phyloP scores from a whole-genome alignment of 2,888 invertebrate species.

The Paralinhomoeus sp. region DNA sequence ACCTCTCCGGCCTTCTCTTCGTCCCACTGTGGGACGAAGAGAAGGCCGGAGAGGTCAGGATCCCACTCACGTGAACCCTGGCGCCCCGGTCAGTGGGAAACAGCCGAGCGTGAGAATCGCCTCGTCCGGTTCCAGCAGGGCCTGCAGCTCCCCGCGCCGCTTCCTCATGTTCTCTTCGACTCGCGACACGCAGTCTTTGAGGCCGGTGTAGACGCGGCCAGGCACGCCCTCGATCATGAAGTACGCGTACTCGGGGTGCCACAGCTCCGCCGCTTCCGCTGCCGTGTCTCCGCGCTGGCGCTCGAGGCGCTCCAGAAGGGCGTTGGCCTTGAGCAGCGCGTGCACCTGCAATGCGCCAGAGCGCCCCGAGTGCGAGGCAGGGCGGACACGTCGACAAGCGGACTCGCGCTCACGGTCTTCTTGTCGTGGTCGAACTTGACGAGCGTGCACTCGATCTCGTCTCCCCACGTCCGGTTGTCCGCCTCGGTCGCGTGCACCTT shows the following conservation, averaged over 20 bases:
- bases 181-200: conserved; percentile 77
- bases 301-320: too few species aligned
- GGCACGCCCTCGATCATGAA: conserved; percentile 97
- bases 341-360: too few species aligned
- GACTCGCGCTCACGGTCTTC: too few species aligned
- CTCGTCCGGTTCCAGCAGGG: conserved; percentile 37
- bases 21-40: too few species aligned
- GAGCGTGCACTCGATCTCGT: conserved; percentile 83
- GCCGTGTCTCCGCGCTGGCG: too few species aligned
- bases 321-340: too few species aligned
- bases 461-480: conserved; percentile 75
- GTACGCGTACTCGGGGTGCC: conserved; percentile 85
- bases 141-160: neutral
- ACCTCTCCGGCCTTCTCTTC: too few species aligned
- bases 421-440: conserved; percentile 68
- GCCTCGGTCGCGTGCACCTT: conserved; percentile 65
- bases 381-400: too few species aligned
- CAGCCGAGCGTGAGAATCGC: conserved; percentile 63
- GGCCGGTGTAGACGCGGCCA: conserved; percentile 58
- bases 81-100: conserved; percentile 39
- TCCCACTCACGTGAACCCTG: conserved; percentile 3
- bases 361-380: too few species aligned
- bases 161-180: conserved; percentile 77
- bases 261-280: too few species aligned
- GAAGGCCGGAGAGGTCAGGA: too few species aligned